These are phyloP conservation scores for Struthidea cinerea DNA, from an alignment of 2,113 vertebrate species.

Conservation along the genomic window DNA sequence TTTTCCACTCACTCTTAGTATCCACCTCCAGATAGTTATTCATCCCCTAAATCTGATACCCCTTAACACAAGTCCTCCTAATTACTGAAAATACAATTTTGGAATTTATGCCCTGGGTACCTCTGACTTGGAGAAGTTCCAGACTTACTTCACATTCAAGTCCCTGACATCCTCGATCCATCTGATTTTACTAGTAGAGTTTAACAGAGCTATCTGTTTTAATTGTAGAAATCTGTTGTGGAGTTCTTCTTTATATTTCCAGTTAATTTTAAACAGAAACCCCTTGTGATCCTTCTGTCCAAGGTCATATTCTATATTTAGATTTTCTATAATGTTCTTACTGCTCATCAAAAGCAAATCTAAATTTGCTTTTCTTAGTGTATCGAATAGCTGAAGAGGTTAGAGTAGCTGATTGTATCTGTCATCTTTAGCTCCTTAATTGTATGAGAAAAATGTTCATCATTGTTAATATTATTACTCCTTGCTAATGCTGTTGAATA, in stretches of 20 bases:
- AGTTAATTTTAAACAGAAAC: neutral
- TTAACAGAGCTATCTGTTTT: neutral
- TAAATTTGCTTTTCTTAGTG: neutral
- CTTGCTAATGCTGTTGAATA: neutral
- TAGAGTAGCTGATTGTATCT: neutral
- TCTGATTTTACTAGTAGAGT: neutral
- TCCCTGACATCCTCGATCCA: neutral
- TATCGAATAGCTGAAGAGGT: neutral
- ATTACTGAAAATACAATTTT: neutral
- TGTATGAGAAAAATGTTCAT: neutral
- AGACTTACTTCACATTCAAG: neutral
- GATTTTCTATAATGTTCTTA: neutral
- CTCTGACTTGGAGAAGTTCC: neutral
- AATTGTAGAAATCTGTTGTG: neutral
- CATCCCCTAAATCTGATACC: neutral
- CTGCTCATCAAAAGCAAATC: neutral
- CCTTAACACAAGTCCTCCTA: neutral
- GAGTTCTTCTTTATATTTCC: neutral
- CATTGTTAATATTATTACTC: neutral
- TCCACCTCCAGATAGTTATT: neutral
- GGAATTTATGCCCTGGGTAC: neutral
- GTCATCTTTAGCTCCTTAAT: constrained; percentile 18
- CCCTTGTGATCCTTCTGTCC: neutral
- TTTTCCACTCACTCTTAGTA: neutral
- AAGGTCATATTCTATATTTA: neutral